phyloP scores from a whole-genome alignment of 2,113 vertebrate species.

The Silurus asotus region DNA sequence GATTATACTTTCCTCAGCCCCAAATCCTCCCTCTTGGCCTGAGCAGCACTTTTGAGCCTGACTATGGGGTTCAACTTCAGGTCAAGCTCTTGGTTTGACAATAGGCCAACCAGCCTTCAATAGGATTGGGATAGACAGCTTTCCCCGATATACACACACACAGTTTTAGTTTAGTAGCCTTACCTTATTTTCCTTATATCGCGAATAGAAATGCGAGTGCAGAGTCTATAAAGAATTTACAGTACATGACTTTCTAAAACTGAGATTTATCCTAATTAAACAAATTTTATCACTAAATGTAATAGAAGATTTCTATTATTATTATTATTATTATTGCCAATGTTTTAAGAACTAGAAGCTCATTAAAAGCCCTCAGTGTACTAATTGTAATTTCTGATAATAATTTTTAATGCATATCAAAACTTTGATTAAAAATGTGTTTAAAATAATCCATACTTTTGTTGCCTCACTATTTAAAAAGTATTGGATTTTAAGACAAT shows the following conservation, averaged over 20 bases:
- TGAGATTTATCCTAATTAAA: too few species aligned
- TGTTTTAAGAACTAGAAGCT: neutral
- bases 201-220: constrained; percentile 61
- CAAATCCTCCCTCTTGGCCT: constrained; percentile 69
- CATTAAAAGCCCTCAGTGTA: neutral
- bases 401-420: neutral
- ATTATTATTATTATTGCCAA: neutral
- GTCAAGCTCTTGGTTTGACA: constrained; percentile 96
- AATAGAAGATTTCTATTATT: neutral
- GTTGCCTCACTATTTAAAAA: neutral
- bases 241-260: neutral
- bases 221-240: constrained; percentile 1
- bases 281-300: neutral
- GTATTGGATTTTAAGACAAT: neutral
- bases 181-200: constrained; percentile 68
- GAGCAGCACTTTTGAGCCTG: constrained; percentile 87
- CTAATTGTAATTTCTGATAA: neutral
- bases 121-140: constrained; percentile 82
- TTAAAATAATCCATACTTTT: neutral
- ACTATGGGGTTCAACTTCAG: constrained; percentile 98
- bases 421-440: neutral
- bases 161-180: constrained; percentile 72
- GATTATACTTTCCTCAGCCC: constrained; percentile 46
- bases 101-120: constrained; percentile 92
- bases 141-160: constrained; percentile 54